Evolutionary conservation across 35 echinoderm and acorn worm species (phyloP).

Genomic region (Amphiura filiformis): DNA sequence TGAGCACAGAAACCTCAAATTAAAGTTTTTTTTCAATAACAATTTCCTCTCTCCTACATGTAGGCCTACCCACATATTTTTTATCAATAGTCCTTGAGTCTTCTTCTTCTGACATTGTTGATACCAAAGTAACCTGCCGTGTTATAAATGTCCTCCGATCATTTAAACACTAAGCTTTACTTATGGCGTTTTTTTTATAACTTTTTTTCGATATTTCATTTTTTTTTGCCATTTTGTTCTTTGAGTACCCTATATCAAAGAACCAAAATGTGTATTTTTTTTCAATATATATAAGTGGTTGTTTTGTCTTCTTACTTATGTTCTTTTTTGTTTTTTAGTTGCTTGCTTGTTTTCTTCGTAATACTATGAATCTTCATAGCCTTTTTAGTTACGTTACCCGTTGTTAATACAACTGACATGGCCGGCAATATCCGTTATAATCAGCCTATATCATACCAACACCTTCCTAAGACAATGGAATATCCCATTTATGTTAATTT

Average conservation of each 20-base stretch:
- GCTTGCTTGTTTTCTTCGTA: background rate
- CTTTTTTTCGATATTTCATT: background rate
- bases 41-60: too few relatives aligned
- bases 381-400: background rate
- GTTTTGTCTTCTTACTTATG: background rate
- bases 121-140: conserved; percentile 4
- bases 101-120: background rate
- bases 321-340: background rate
- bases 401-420: background rate
- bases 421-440: background rate
- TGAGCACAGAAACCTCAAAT: conserved; percentile 13
- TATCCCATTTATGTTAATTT: background rate
- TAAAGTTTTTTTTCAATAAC: background rate
- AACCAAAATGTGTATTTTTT: background rate
- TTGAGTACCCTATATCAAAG: background rate
- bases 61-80: too few relatives aligned
- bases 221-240: background rate
- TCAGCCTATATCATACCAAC: conserved; percentile 3
- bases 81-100: background rate
- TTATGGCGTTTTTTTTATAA: background rate
- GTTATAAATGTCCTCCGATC: background rate
- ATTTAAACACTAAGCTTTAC: background rate
- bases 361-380: background rate
- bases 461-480: background rate
- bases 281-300: background rate